Evolutionary conservation across 2,797 vertebrate genomes (phyloP).

Genomic region (Salmo trutta): DNA sequence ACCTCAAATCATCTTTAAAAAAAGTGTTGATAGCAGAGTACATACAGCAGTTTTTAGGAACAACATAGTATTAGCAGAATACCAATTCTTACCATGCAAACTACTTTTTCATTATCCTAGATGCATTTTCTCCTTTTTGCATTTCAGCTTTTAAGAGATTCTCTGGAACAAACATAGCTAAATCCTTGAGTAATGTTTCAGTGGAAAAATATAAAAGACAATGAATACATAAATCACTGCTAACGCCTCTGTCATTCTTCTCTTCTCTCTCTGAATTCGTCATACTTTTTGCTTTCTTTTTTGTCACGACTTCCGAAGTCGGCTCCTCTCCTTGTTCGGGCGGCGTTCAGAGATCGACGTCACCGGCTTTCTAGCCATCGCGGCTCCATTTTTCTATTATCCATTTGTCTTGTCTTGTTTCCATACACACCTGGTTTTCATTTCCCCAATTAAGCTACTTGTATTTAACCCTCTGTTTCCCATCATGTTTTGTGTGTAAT

Average conservation of each 20-base stretch:
- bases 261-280: constrained; percentile 29
- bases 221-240: not conserved
- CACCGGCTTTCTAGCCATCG: no score
- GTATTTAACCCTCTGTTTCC: no score
- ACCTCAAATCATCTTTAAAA: constrained; percentile 24
- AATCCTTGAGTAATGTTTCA: constrained; percentile 33
- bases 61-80: constrained; percentile 54
- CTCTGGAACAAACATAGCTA: constrained; percentile 34
- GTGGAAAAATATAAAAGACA: constrained; percentile 58
- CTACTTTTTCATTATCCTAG: constrained; percentile 50
- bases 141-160: constrained; percentile 52
- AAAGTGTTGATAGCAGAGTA: constrained; percentile 49
- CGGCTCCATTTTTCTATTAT: no score
- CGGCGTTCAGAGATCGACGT: no score
- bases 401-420: no score
- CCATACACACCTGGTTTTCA: no score
- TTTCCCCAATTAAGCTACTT: no score
- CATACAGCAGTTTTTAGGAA: constrained; percentile 49
- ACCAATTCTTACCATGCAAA: constrained; percentile 63
- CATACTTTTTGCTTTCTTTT: constrained; percentile 27
- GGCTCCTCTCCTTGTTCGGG: no score
- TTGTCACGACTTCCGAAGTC: not conserved
- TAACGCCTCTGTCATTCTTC: constrained; percentile 10
- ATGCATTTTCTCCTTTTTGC: constrained; percentile 44
- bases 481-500: no score